These are phyloP conservation scores for Caranx melampygus DNA, from an alignment of 2,113 vertebrate genomes.

Conservation along the genomic window DNA sequence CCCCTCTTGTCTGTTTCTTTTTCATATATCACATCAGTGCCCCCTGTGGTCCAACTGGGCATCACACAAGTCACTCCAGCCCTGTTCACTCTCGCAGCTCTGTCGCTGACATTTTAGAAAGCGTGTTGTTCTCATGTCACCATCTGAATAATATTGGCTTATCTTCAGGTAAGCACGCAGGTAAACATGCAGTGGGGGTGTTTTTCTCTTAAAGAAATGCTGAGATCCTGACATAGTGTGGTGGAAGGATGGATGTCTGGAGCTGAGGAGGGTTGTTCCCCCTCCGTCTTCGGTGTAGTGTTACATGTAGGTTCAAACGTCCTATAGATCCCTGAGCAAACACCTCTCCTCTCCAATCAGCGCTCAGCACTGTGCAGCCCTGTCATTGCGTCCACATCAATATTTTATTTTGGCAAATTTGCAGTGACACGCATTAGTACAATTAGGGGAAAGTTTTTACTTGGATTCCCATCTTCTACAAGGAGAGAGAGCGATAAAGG, in stretches of 20 bases:
- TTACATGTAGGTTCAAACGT: slow-evolving; percentile 72
- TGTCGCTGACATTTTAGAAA: slow-evolving; percentile 32
- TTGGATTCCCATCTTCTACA: slow-evolving; percentile 77
- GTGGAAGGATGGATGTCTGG: slow-evolving; percentile 28
- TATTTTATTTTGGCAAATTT: slow-evolving; percentile 83
- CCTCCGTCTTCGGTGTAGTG: slow-evolving; percentile 51
- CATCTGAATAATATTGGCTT: slow-evolving; percentile 1
- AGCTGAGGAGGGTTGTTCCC: slow-evolving; percentile 15
- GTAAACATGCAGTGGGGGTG: slow-evolving; percentile 16
- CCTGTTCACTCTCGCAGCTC: background rate
- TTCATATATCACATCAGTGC: slow-evolving; percentile 83
- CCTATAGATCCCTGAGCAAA: slow-evolving; percentile 76
- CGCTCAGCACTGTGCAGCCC: slow-evolving; percentile 45
- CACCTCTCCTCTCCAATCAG: slow-evolving; percentile 76
- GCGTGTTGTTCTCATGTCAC: slow-evolving; percentile 18
- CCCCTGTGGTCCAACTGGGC: slow-evolving; percentile 82
- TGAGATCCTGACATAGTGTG: background rate
- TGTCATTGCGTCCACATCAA: slow-evolving; percentile 74
- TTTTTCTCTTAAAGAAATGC: background rate
- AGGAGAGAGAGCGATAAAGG: slow-evolving; percentile 71
- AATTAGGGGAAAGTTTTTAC: slow-evolving; percentile 79
- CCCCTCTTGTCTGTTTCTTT: slow-evolving; percentile 38
- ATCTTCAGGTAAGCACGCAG: slow-evolving; percentile 2
- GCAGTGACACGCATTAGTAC: slow-evolving; percentile 80
- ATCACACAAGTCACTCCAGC: slow-evolving; percentile 48